Evolutionary conservation across 2,113 vertebrate species (phyloP), one percentile per base, ranked within the genome.

Genomic region (Micromys minutus): DNA sequence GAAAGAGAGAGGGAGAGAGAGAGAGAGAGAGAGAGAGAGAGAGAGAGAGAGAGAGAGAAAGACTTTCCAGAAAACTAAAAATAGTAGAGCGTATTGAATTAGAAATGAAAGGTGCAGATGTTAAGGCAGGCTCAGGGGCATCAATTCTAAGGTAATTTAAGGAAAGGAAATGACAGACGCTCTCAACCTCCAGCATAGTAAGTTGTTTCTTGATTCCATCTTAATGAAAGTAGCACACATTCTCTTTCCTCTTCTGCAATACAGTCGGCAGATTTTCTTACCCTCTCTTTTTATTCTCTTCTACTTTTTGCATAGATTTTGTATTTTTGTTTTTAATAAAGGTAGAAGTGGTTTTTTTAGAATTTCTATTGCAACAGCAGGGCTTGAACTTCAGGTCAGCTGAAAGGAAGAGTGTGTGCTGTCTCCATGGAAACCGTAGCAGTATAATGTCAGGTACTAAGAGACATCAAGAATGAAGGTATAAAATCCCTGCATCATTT

Each of bases 361-460:
- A 98, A 98, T 98, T 98, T 98, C 98, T 98, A 95, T 98, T 97
- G 97, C 98, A 98, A 98, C 98, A 98, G 98, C 98, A 98, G 97
- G 98, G 98, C 98, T 98, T 98, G 98, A 99, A 98, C 98, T 98
- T 98, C 92, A 98, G 98, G 98, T 98, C 98, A 98, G 98, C 98
- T 92, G 97, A 98, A 98, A 98, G 98, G 98, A 98, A 98, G 98
- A 97, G 98, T 98, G 97, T 98, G 98, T 98, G 98, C 98, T 50
- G 98, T 99, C 98, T 97, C 98, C 98, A 98, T 97, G 97, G 97
- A 98, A 99, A 99, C 98, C 95, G 92, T 88, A 96, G 97, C 98
- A 97, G 97, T 81, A 98, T 98, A 98, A 98, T 98, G 98, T 98
- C 98, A 98, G 98, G 98, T 98, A 98, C 97, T 97, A 96, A 97